Base-by-base conservation (phyloP, 1,140 invertebrate genomes). In the Condylostylus longicornis region DNA sequence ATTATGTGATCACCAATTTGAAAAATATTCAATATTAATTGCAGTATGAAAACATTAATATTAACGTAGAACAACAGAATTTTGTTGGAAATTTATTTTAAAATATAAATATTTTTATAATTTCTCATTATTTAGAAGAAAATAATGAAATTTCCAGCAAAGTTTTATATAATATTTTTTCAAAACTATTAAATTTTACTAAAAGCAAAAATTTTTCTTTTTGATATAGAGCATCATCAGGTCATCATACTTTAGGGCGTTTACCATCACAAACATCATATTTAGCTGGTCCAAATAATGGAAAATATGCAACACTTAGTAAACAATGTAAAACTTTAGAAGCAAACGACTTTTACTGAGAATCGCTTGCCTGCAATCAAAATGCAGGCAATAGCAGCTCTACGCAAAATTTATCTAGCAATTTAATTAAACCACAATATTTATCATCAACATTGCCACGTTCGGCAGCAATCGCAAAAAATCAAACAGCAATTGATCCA, bases 311-410 rank as follows among this genome's bases (percentile, higher is more conserved):
- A 62, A 85, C 86, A 67, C 67, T 90, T 59, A 87, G 82, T 74
- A 88, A 87, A 67, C 83, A 88, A 65, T 90, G 86, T 74, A 90
- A 90, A 66, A 90, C 86, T 39, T 68, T 89, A n/a, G 86, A 89
- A 66, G 83, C 83, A 31, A 85, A 77, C 52, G 85, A 90, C 67
- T 90, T 89, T 65, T 90, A 90, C 81, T 90, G 82, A 86, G 80
- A 74, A 58, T 71, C 69, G 67, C 65, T 68, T 63, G 70, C 69
- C 67, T 69, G 67, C 67, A 67, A 44, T 44, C 42, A 47, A 34
- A 48, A 53, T 59, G 65, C 65, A 61, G 61, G 56, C 62, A 61
- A 50, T 53, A 59, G 46, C 41, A 48, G 50, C 57, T 61, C 49
- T 51, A 56, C 42, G 38, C 51, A 53, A 45, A n/a, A n/a, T 8